phyloP scores from a whole-genome alignment of 2,797 vertebrate species.

The Onychomys leucogaster region DNA sequence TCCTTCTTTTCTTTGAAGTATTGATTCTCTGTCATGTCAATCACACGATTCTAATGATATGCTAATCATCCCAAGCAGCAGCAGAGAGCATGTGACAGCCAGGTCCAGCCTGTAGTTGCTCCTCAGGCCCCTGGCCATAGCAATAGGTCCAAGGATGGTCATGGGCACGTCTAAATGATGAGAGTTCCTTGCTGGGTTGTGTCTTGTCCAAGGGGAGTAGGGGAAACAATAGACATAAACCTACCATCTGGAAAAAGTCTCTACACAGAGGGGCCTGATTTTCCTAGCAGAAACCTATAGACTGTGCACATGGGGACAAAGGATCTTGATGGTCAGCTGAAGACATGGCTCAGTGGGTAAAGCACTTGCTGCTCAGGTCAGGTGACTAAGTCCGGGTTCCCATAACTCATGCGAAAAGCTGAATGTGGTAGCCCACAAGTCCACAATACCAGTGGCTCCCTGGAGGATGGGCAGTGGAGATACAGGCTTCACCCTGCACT shows the following conservation, averaged over 20 bases:
- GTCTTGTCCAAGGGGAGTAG: neutral
- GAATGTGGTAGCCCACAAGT: neutral
- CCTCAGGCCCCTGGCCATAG: neutral
- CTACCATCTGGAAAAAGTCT: conserved; percentile 7
- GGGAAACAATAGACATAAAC: neutral
- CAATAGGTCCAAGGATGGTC: neutral
- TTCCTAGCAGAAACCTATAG: neutral
- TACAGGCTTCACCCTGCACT: too few species aligned
- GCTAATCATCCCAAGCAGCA: neutral
- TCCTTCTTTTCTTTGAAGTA: neutral
- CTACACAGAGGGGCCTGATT: neutral
- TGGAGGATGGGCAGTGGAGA: neutral
- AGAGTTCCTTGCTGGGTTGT: conserved; percentile 1
- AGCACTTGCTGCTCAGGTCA: neutral
- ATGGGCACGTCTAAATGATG: neutral
- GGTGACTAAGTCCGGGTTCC: neutral
- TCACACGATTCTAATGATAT: neutral
- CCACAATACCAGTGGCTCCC: neutral
- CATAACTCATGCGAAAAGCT: neutral
- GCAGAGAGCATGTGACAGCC: neutral
- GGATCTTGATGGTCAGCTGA: neutral
- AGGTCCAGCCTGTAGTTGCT: neutral
- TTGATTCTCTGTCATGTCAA: neutral
- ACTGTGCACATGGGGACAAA: neutral
- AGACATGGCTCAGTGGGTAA: neutral